Evolutionary conservation across 2,113 vertebrate species (phyloP).

Genomic region (Pimephales promelas): DNA sequence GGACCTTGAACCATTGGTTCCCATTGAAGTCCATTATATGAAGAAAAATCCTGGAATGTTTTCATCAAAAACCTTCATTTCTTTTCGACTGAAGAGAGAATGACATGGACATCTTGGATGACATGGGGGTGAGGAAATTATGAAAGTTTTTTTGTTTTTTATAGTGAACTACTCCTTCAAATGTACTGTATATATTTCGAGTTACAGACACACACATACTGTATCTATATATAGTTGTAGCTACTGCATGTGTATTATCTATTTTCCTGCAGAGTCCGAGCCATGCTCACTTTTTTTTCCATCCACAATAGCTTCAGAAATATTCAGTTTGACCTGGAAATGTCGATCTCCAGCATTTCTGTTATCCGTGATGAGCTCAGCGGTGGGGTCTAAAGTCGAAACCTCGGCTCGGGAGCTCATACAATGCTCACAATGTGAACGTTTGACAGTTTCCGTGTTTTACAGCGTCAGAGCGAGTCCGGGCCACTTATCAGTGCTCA

Average conservation of each 20-base stretch:
- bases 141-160: too few relatives aligned
- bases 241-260: not conserved
- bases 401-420: not conserved
- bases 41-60: too few relatives aligned
- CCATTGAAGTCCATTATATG: too few relatives aligned
- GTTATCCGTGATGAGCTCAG: constrained; percentile 18
- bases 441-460: constrained; percentile 33
- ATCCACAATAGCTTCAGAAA: not conserved
- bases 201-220: too few relatives aligned
- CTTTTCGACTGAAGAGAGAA: too few relatives aligned
- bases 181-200: too few relatives aligned
- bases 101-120: too few relatives aligned
- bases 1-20: too few relatives aligned
- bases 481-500: constrained; percentile 63
- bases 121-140: too few relatives aligned
- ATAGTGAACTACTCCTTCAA: too few relatives aligned
- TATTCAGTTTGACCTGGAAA: not conserved
- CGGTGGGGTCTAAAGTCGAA: not conserved
- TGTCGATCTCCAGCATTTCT: constrained; percentile 12
- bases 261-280: not conserved
- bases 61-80: too few relatives aligned
- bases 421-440: constrained; percentile 7
- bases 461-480: constrained; percentile 64
- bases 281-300: not conserved
- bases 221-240: too few relatives aligned